These are phyloP conservation scores for Macheiramphus alcinus DNA, from an alignment of 2,113 vertebrate species.

Conservation along the genomic window DNA sequence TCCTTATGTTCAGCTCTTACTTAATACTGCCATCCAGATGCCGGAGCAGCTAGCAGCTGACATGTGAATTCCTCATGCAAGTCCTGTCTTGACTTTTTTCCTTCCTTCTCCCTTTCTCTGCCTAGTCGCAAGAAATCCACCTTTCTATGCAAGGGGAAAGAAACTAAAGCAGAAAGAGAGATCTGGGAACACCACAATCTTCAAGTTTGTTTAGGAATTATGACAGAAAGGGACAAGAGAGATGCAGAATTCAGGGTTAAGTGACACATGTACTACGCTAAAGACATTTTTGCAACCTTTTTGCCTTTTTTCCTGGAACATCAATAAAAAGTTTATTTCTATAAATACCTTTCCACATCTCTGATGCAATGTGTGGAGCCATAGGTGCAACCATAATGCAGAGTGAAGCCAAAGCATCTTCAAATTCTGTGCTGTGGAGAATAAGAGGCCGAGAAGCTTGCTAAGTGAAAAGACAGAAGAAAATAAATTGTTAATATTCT, in stretches of 20 bases:
- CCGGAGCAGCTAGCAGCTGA: neutral
- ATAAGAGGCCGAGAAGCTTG: slow-evolving; percentile 75
- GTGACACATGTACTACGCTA: neutral
- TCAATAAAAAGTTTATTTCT: neutral
- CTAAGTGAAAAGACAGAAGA: slow-evolving; percentile 55
- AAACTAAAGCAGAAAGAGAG: neutral
- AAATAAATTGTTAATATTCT: neutral
- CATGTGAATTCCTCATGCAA: neutral
- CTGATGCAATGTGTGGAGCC: slow-evolving; percentile 90
- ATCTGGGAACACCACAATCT: neutral
- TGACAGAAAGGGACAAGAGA: neutral
- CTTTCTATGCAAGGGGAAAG: neutral
- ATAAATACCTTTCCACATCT: slow-evolving; percentile 93
- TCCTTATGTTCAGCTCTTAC: neutral
- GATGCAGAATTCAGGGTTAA: neutral
- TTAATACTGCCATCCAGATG: neutral
- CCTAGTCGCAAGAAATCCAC: neutral
- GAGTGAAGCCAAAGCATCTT: slow-evolving; percentile 85
- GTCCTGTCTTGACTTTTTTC: neutral
- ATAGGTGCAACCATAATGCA: slow-evolving; percentile 88
- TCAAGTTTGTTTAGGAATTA: neutral
- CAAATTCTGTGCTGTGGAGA: slow-evolving; percentile 88
- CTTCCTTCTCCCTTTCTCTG: neutral
- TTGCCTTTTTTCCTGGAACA: neutral
- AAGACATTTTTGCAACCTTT: neutral